Evolutionary conservation across 2,888 invertebrate species (phyloP).

Genomic region (Lypha dubia): DNA sequence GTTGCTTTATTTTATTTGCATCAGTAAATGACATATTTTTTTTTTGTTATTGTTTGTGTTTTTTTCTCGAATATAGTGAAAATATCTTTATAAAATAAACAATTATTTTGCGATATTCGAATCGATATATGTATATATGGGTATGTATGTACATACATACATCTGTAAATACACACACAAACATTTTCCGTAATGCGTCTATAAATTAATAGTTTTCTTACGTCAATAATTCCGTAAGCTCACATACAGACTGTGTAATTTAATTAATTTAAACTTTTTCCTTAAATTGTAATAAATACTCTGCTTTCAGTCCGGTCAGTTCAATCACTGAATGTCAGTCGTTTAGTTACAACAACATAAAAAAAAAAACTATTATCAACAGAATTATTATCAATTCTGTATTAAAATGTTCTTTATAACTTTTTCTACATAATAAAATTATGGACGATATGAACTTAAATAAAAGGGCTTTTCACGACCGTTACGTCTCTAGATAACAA

Average conservation of each 20-base stretch:
- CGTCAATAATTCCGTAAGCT: not conserved
- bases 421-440: too few species aligned
- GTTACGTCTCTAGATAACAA: too few species aligned
- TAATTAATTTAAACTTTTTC: conserved; percentile 4
- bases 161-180: too few species aligned
- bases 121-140: too few species aligned
- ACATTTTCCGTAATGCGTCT: too few species aligned
- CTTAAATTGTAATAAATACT: not conserved
- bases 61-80: not conserved
- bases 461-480: too few species aligned
- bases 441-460: too few species aligned
- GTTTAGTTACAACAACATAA: not conserved
- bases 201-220: not conserved
- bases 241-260: not conserved
- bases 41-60: not conserved
- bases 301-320: conserved; percentile 12
- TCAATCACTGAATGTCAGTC: not conserved
- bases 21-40: conserved; percentile 42
- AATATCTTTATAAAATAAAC: not conserved
- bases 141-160: too few species aligned
- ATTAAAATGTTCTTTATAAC: too few species aligned
- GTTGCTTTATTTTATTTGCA: conserved; percentile 22
- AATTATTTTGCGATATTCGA: too few species aligned
- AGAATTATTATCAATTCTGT: not conserved
- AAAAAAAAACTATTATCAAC: not conserved